Base-by-base conservation (phyloP, 2,797 vertebrate genomes). In the Coluber constrictor region DNA sequence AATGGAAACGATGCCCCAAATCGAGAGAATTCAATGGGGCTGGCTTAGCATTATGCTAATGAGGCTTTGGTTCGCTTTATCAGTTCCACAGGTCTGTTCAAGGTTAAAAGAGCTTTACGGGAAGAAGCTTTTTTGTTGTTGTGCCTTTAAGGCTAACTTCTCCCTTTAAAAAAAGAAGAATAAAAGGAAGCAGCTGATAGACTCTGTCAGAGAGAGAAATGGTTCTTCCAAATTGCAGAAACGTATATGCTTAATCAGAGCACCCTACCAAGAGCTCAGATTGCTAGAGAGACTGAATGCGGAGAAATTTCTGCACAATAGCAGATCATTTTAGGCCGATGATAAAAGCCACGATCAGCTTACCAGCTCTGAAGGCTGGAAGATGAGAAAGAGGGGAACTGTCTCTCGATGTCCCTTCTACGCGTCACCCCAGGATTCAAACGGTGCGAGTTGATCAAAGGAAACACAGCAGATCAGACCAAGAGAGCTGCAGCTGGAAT, bases 391-490 rank as follows among this genome's bases (percentile, higher is more conserved):
- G 93, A 93, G 63, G 94, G 95, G 90, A 95, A 95, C 57, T 91
- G 47, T 93, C 55, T 90, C 92, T 96, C 93, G 54, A 0, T 95
- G 90, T 90, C 60, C 95, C 79, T 51, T 83, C 7, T 89, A 86
- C 90, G 47, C 91, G 91, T 94, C 11, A 1, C 95, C 91, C 43
- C 89, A 88, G 90, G 94, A 92, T 96, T 92, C 93, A 95, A 91
- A 91, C 87, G 57, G 87, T 91, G 95, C 66, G 93, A 94, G 93
- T 66, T 96, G 96, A 97, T 95, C 87, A 96, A 97, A 97, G 94
- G 74, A 87, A 93, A 94, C 93, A 90, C 86, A 59, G 86, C 0
- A 2, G 29, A 86, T 61, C 93, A 90, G 60, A 91, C 93, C 93
- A 51, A 93, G 91, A 43, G 96, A 91, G 6, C 23, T n/a, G 74